Conservation (phyloP, 1,140 invertebrate species). For the Diabrotica undecimpunctata region DNA sequence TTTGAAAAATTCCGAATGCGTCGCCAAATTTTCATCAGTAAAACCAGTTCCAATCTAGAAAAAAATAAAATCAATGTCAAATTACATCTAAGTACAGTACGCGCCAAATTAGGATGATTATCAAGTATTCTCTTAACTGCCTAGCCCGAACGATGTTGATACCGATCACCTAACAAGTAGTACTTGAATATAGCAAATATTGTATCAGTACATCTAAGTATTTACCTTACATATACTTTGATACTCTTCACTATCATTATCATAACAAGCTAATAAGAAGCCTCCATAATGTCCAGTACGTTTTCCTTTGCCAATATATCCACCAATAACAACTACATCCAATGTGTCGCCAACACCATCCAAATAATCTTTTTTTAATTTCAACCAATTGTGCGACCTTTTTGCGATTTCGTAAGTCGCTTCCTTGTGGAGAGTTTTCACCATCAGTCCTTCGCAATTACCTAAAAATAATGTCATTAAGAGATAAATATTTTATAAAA, state of each 20-base stretch:
- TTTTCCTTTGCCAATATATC: constrained; percentile 91
- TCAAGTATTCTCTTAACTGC: too few relatives aligned
- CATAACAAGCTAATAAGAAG: constrained; percentile 96
- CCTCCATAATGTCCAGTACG: constrained; percentile 92
- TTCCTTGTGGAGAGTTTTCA: constrained; percentile 90
- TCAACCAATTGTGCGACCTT: constrained; percentile 94
- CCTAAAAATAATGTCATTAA: constrained; percentile 51
- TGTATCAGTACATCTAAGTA: not conserved
- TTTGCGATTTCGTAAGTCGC: constrained; percentile 98
- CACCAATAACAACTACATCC: constrained; percentile 95
- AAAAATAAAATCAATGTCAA: constrained; percentile 23
- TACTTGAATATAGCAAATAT: too few relatives aligned
- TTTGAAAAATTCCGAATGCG: constrained; percentile 75
- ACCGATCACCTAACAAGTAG: too few relatives aligned
- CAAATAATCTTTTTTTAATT: constrained; percentile 97
- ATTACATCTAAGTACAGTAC: not conserved
- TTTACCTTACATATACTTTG: constrained; percentile 86
- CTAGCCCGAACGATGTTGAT: too few relatives aligned
- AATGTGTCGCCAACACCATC: constrained; percentile 92
- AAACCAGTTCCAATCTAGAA: constrained; percentile 95
- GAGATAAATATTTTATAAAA: not conserved
- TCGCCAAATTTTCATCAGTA: constrained; percentile 83
- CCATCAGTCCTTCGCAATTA: constrained; percentile 98
- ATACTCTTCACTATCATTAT: constrained; percentile 89
- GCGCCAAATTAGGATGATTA: too few relatives aligned